phyloP scores from a whole-genome alignment of 2,888 invertebrate species.

The Tetranychus truncatus region DNA sequence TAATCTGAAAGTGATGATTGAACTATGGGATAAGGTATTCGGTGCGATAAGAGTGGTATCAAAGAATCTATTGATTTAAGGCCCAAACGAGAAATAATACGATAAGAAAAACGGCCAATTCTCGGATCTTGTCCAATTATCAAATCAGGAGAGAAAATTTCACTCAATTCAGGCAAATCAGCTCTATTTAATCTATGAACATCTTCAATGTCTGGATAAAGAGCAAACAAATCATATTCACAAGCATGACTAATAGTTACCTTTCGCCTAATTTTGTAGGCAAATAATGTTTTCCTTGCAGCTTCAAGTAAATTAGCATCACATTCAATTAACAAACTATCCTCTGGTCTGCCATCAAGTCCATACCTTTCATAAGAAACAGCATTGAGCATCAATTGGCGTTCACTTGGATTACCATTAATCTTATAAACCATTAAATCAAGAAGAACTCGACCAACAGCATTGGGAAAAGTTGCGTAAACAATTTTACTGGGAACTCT shows the following conservation, averaged over 20 bases:
- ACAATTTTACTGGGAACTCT: not conserved
- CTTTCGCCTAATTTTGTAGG: slow-evolving; percentile 3
- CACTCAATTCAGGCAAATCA: not conserved
- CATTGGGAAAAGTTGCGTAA: not conserved
- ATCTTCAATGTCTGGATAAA: not conserved
- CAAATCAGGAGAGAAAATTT: not conserved
- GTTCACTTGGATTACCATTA: slow-evolving; percentile 1
- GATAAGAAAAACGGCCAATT: not conserved
- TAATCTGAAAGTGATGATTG: not conserved
- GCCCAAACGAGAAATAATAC: not conserved
- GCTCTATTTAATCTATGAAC: not conserved
- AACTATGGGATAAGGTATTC: not conserved
- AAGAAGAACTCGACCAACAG: not conserved
- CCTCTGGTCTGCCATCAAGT: not conserved
- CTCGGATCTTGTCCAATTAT: not conserved
- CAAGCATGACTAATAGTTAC: not conserved
- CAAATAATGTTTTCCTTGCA: not conserved
- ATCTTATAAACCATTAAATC: slow-evolving; percentile 5
- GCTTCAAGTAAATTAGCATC: not conserved
- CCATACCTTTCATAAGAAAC: not conserved
- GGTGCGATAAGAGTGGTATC: not conserved
- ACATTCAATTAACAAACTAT: slow-evolving; percentile 1
- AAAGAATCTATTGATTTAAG: not conserved
- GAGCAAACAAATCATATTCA: not conserved
- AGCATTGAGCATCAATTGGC: not conserved